phyloP scores from a whole-genome alignment of 2,797 vertebrate genomes.

The Acrossocheilus wenchowensis region DNA sequence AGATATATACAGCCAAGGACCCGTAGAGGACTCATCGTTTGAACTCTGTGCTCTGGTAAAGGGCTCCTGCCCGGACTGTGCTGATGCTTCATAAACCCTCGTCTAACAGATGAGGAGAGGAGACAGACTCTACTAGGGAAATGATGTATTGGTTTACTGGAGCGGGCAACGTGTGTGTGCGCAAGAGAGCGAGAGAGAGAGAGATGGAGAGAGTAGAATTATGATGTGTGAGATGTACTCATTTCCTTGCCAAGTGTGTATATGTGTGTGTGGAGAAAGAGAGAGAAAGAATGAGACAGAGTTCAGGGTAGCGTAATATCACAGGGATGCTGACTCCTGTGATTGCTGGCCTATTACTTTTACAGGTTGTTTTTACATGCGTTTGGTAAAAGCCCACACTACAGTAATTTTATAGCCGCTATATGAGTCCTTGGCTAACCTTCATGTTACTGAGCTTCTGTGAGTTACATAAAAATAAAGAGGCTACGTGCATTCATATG shows the following conservation, averaged over 20 bases:
- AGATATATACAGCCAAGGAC: constrained; percentile 22
- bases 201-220: constrained; percentile 44
- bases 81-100: constrained; percentile 55
- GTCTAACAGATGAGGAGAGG: constrained; percentile 49
- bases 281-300: constrained; percentile 3
- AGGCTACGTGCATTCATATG: constrained; percentile 11
- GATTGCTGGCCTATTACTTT: constrained; percentile 61
- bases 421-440: constrained; percentile 54
- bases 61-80: constrained; percentile 51
- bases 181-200: constrained; percentile 10
- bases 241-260: constrained; percentile 45
- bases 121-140: constrained; percentile 52
- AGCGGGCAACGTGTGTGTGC: constrained; percentile 26
- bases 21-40: constrained; percentile 41
- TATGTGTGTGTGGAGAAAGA: not conserved
- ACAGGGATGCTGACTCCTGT: constrained; percentile 56
- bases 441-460: constrained; percentile 31
- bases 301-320: constrained; percentile 13
- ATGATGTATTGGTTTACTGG: constrained; percentile 37
- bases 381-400: constrained; percentile 55
- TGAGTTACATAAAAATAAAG: constrained; percentile 30
- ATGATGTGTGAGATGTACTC: constrained; percentile 55
- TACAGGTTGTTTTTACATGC: constrained; percentile 57
- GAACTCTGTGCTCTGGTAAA: constrained; percentile 50
- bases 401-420: constrained; percentile 48